A percentile compares a stretch with the other conserved stretches of the same genome.
Evolutionary conservation across 2,797 vertebrate genomes (phyloP).

Genomic region (Hafferia zeledoni): DNA sequence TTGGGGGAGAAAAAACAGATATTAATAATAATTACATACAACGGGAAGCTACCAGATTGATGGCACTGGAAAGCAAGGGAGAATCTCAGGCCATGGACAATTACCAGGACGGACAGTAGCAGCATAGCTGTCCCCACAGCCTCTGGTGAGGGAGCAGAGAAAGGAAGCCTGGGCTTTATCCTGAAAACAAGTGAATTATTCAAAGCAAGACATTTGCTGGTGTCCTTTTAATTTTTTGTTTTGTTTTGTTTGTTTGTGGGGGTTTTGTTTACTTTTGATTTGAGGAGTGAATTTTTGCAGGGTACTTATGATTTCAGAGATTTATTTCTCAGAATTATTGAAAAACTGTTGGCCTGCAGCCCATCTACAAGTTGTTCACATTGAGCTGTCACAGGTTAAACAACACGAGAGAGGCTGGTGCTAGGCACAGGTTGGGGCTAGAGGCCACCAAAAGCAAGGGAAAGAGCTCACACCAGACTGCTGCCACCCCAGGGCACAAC

Average conservation of each 20-base stretch:
- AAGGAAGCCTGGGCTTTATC: background rate
- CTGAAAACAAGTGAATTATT: background rate
- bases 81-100: background rate
- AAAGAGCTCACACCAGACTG: background rate
- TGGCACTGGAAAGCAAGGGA: background rate
- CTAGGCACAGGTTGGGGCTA: background rate
- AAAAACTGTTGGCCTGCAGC: background rate
- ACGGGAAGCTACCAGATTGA: background rate
- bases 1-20: background rate
- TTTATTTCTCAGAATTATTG: background rate
- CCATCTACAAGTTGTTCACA: accelerated
- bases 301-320: background rate
- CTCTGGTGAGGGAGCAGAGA: background rate
- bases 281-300: background rate
- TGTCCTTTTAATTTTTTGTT: background rate
- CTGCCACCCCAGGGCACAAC: background rate
- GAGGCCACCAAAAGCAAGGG: background rate
- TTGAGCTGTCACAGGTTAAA: background rate
- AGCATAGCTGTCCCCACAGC: background rate
- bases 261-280: background rate
- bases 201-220: background rate
- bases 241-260: background rate
- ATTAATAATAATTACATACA: background rate
- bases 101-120: background rate
- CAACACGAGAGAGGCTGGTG: background rate